Evolutionary conservation across 2,797 vertebrate species (phyloP).

Genomic region (Phalloptychus januarius): DNA sequence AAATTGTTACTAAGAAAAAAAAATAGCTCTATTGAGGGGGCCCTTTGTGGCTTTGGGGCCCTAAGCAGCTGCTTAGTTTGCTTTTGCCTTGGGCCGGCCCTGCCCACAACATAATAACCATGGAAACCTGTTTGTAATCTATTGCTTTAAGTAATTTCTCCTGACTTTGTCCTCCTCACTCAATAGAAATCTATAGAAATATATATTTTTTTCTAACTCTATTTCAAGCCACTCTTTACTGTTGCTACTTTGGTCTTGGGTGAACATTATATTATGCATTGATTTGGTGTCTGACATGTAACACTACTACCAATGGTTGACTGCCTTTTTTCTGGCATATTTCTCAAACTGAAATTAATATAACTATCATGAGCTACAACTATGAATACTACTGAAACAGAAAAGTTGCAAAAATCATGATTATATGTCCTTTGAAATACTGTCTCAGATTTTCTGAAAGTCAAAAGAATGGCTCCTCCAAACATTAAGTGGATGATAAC

Average conservation of each 20-base stretch:
- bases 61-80: too few species aligned
- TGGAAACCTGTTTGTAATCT: too few species aligned
- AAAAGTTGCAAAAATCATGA: neutral
- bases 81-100: too few species aligned
- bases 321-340: neutral
- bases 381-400: neutral
- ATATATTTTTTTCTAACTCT: neutral
- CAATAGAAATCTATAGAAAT: neutral
- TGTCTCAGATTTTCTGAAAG: conserved; percentile 60
- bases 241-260: neutral
- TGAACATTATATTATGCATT: neutral
- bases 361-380: neutral
- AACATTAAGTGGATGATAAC: conserved; percentile 72
- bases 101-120: too few species aligned
- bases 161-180: neutral
- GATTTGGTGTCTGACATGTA: neutral
- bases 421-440: neutral
- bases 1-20: too few species aligned
- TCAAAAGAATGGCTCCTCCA: conserved; percentile 57
- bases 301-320: neutral
- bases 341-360: neutral
- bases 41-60: too few species aligned
- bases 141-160: neutral
- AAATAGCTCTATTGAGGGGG: too few species aligned
- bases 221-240: neutral